Percentiles rank a stretch among this genome's conserved stretches.
Evolutionary conservation across 2,797 vertebrate species (phyloP).

Genomic region (Poecilia gillii): DNA sequence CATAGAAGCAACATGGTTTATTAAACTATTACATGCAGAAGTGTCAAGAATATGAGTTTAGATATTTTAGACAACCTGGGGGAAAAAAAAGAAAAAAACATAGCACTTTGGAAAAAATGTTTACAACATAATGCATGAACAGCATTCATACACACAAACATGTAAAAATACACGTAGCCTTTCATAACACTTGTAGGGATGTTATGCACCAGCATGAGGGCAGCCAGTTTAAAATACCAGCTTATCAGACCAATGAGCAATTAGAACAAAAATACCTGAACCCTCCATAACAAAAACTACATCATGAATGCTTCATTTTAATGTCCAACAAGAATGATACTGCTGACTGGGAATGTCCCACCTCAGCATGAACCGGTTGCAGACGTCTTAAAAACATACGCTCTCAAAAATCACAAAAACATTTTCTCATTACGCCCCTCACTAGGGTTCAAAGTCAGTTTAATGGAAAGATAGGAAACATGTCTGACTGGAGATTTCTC

Average conservation of each 20-base stretch:
- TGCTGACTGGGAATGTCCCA: background rate
- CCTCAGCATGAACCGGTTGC: background rate
- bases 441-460: background rate
- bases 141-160: background rate
- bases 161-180: background rate
- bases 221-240: background rate
- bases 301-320: background rate
- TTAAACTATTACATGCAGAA: constrained; percentile 55
- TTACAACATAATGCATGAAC: constrained; percentile 3
- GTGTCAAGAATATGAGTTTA: constrained; percentile 20
- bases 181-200: background rate
- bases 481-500: background rate
- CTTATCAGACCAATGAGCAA: background rate
- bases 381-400: background rate
- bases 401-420: background rate
- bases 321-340: background rate
- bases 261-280: background rate
- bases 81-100: constrained; percentile 5
- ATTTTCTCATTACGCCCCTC: background rate
- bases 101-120: background rate
- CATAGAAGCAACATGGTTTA: constrained; percentile 46
- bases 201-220: background rate
- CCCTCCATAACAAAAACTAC: background rate
- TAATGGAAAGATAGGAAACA: background rate
- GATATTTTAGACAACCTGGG: constrained; percentile 8